Conservation (phyloP, 1,140 invertebrate species). For the Drosophila kikkawai region DNA sequence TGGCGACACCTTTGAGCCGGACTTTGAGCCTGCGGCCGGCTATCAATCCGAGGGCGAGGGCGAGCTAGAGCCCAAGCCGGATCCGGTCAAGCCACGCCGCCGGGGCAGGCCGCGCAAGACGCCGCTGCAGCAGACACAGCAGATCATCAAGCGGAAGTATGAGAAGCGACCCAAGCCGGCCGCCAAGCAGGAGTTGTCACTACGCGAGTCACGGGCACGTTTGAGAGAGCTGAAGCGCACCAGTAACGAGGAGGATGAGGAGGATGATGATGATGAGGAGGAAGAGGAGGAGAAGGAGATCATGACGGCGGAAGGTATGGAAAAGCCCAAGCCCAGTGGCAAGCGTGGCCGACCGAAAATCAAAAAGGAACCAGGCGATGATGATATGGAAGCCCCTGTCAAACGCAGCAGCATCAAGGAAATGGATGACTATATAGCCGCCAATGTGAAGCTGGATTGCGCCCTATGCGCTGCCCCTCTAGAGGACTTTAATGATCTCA, state of each 20-base stretch:
- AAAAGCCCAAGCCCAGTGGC: conserved; percentile 6
- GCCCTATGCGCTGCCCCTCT: conserved; percentile 59
- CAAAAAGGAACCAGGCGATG: conserved; percentile 11
- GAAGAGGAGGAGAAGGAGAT: neutral
- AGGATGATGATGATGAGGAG: neutral
- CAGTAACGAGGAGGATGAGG: neutral
- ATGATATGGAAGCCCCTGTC: conserved; percentile 16
- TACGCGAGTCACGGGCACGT: conserved; percentile 52
- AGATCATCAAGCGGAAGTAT: conserved; percentile 42
- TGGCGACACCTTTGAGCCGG: conserved; percentile 40
- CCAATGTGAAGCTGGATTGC: conserved; percentile 70
- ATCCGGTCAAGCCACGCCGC: conserved; percentile 22
- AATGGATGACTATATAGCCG: conserved; percentile 74
- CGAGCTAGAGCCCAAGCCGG: conserved; percentile 1
- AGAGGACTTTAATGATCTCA: conserved; percentile 65
- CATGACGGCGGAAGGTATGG: neutral
- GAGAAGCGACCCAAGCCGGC: conserved; percentile 23
- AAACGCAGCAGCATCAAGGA: conserved; percentile 67
- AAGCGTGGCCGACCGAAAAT: conserved; percentile 59
- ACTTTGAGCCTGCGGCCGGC: conserved; percentile 6
- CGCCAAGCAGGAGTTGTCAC: conserved; percentile 6
- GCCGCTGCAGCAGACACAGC: conserved; percentile 32
- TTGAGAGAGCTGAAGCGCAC: conserved; percentile 50
- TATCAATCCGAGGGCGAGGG: neutral
- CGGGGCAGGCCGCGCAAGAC: conserved; percentile 39